phyloP scores from a whole-genome alignment of 2,797 vertebrate genomes.

The Sebastolobus alascanus region DNA sequence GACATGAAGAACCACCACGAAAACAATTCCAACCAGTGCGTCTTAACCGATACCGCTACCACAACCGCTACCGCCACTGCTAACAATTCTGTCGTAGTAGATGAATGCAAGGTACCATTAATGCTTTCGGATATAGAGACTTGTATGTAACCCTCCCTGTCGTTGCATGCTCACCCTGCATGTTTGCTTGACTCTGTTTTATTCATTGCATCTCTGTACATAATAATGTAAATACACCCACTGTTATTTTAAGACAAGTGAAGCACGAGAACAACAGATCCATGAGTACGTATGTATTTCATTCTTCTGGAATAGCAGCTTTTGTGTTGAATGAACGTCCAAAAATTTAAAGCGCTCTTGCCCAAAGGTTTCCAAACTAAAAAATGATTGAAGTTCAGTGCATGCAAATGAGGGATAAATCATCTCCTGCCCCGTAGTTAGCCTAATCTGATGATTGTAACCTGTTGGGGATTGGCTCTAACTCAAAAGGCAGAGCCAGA shows the following conservation, averaged over 20 bases:
- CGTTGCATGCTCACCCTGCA: conserved; percentile 80
- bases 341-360: background rate
- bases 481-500: conserved; percentile 41
- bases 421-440: background rate
- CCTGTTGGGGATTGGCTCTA: conserved; percentile 39
- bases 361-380: background rate
- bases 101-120: conserved; percentile 99
- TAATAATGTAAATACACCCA: conserved; percentile 49
- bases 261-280: conserved; percentile 32
- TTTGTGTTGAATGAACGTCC: conserved; percentile 58
- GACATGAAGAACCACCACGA: conserved; percentile 99
- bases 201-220: conserved; percentile 33
- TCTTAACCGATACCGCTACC: conserved; percentile 82
- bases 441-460: conserved; percentile 25
- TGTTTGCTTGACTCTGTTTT: conserved; percentile 33
- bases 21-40: conserved; percentile 99
- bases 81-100: conserved; percentile 97
- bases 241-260: conserved; percentile 41
- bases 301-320: conserved; percentile 71
- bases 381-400: background rate
- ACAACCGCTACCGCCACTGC: conserved; percentile 82
- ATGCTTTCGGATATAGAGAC: conserved; percentile 94
- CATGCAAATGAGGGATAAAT: conserved; percentile 9
- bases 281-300: conserved; percentile 60
- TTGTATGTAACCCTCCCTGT: conserved; percentile 88